Percentiles rank a stretch among this genome's conserved stretches.
Evolutionary conservation across 2,888 invertebrate genomes (phyloP).

Genomic region (Dolomedes plantarius): DNA sequence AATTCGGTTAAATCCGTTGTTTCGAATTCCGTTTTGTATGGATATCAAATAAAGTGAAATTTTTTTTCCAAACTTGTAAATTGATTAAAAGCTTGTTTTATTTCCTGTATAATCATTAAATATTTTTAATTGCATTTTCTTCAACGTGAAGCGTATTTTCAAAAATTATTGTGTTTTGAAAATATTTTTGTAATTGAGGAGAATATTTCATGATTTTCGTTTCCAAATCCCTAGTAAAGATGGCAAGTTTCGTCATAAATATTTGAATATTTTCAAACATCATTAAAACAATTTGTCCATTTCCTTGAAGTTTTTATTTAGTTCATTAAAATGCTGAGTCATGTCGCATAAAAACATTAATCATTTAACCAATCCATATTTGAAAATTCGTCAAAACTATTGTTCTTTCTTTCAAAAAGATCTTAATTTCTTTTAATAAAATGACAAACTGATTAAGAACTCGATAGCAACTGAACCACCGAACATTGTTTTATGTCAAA

Average conservation of each 20-base stretch:
- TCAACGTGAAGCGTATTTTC: slow-evolving; percentile 18
- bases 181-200: slow-evolving; percentile 34
- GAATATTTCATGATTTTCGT: slow-evolving; percentile 31
- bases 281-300: slow-evolving; percentile 10
- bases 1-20: neutral
- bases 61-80: slow-evolving; percentile 20
- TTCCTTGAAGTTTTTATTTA: neutral
- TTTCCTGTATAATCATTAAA: neutral
- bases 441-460: neutral
- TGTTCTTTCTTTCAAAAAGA: neutral
- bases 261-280: slow-evolving; percentile 5
- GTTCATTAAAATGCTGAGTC: neutral
- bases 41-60: slow-evolving; percentile 34
- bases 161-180: slow-evolving; percentile 24
- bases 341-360: slow-evolving; percentile 12
- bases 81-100: slow-evolving; percentile 12
- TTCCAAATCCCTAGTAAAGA: slow-evolving; percentile 19
- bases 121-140: slow-evolving; percentile 12
- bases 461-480: neutral
- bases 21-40: no score
- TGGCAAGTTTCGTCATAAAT: neutral
- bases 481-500: slow-evolving; percentile 25
- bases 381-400: slow-evolving; percentile 2
- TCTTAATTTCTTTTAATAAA: slow-evolving; percentile 7
- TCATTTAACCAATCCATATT: slow-evolving; percentile 27